Conservation (phyloP, 2,113 vertebrate species). For the Eupsittula cactorum region DNA sequence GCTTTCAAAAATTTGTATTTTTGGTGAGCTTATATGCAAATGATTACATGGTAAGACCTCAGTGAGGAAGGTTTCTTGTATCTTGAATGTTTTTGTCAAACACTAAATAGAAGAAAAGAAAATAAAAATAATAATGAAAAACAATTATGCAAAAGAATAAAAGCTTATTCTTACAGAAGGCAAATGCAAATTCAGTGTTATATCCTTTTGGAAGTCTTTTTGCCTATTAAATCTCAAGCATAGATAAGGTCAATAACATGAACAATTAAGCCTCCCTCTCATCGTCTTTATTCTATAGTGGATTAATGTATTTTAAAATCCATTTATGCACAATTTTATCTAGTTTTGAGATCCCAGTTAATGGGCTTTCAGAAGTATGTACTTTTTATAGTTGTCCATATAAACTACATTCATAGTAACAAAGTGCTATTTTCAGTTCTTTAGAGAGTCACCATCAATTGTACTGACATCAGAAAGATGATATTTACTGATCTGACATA, state of each 20-base stretch:
- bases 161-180: not conserved
- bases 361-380: conserved; percentile 19
- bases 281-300: not conserved
- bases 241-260: not conserved
- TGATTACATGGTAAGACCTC: not conserved
- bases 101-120: not conserved
- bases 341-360: conserved; percentile 27
- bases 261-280: not conserved
- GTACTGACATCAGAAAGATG: not conserved
- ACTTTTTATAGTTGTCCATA: not conserved
- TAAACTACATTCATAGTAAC: not conserved
- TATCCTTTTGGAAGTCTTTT: not conserved
- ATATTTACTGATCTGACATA: conserved; percentile 14
- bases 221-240: not conserved
- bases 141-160: not conserved
- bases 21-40: not conserved
- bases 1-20: not conserved
- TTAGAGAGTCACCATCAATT: not conserved
- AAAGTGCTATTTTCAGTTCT: conserved; percentile 24
- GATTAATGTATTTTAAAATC: conserved; percentile 15
- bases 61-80: not conserved
- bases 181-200: not conserved
- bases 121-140: not conserved
- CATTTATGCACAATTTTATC: conserved; percentile 13
- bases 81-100: not conserved